Percentiles rank a stretch among this genome's conserved stretches.
phyloP scores from a whole-genome alignment of 53 echinoderm and acorn worm genomes.

The Antedon mediterranea region DNA sequence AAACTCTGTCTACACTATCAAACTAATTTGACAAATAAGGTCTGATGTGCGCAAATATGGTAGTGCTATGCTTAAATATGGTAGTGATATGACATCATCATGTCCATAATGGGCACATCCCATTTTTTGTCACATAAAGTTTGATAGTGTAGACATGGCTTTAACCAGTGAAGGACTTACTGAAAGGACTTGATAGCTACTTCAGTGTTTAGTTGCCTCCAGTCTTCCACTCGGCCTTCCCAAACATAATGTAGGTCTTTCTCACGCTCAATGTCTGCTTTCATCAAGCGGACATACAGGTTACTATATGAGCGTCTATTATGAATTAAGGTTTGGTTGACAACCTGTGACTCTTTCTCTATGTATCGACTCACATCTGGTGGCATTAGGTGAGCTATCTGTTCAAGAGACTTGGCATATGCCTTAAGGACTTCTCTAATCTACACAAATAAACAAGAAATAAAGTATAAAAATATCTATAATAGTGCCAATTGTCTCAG shows the following conservation, averaged over 20 bases:
- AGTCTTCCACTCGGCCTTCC: conserved; percentile 65
- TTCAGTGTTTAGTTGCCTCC: conserved; percentile 71
- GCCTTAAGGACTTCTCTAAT: conserved; percentile 48
- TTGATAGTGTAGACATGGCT: too few relatives aligned
- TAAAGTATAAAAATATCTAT: too few relatives aligned
- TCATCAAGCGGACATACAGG: conserved; percentile 59
- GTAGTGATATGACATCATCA: too few relatives aligned
- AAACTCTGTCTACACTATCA: too few relatives aligned
- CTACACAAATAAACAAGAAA: conserved; percentile 30
- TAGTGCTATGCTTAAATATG: too few relatives aligned
- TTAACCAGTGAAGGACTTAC: conserved; percentile 27
- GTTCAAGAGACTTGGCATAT: conserved; percentile 74
- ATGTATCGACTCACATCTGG: conserved; percentile 81
- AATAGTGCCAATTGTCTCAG: too few relatives aligned
- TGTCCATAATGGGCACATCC: too few relatives aligned
- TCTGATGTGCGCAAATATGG: too few relatives aligned
- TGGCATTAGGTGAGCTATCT: conserved; percentile 71
- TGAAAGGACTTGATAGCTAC: conserved; percentile 58
- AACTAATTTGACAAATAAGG: too few relatives aligned
- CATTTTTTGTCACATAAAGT: too few relatives aligned
- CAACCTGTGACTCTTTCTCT: conserved; percentile 70
- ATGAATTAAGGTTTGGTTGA: conserved; percentile 74
- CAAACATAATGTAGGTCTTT: conserved; percentile 68
- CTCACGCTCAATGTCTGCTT: conserved; percentile 84
- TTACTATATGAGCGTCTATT: conserved; percentile 76